Base-by-base conservation (phyloP, 2,797 vertebrate genomes). In the Enteromius treurensis region DNA sequence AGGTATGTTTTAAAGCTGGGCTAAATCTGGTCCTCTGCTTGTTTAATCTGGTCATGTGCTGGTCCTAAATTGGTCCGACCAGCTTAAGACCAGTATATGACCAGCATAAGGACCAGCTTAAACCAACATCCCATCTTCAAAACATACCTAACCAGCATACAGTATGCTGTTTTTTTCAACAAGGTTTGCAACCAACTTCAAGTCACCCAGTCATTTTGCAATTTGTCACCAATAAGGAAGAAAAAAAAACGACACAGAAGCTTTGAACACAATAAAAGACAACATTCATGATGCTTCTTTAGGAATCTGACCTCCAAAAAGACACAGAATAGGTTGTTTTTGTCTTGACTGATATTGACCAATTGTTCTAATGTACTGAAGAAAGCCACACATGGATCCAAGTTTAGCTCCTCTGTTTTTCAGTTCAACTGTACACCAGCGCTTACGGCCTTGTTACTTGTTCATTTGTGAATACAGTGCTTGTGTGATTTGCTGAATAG, bases 401-500 rank as follows among this genome's bases (percentile, higher is more conserved):
- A 70, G 84, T 71, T 82, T 77, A 82, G 73, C 65, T 77, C 65
- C 29, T 64, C 32, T 42, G 23, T 26, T 84, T 45, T 82, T 70
- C 73, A 82, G 73, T 40, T 77, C 69, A 42, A 77, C 79, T 85
- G 84, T 55, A 78, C 65, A 62, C 58, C 68, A 75, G 47, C 42
- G 7, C 37, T 67, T 64, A 45, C 42, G 11, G 53, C 68, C 75
- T 86, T 86, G 84, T 83, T 81, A 84, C 73, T 87, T 81, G 69
- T 64, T 62, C 70, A 77, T 77, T 70, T 80, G 77, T 86, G 85
- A 86, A 86, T 86, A 73, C 81, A 40, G 34, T 53, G 68, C 78
- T 84, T 86, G 85, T 86, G 78, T 70, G 77, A 80, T 71, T 73
- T 80, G 64, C 71, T 86, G 85, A 86, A 86, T 84, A 80, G 85